Evolutionary conservation across 2,888 invertebrate genomes (phyloP), one percentile per base, ranked within the genome.

Genomic region (Eurois occulta): DNA sequence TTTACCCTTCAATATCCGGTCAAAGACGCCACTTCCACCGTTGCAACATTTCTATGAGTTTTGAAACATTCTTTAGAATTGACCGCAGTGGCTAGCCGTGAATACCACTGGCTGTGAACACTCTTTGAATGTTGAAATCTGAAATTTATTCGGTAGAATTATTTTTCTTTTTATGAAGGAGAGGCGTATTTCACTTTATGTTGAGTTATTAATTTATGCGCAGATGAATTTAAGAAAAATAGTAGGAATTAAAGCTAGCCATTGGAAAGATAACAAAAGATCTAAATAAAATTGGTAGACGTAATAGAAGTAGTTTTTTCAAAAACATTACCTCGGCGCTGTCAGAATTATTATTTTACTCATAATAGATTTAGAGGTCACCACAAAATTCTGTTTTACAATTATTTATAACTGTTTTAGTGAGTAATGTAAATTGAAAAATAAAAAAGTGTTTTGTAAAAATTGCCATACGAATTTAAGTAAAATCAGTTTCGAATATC

Each of bases 1-100:
- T 88, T 91, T 87, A 90, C 88, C 88, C 88, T 90, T 91, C 91
- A 90, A 92, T 92, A 90, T 91, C 91, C 91, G 89, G 85, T 85
- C 83, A 89, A 88, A 90, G 89, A 86, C 83, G 87, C 82, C 79
- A 84, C 87, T 87, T 90, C 90, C 72, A 75, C 75, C 73, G 80
- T 85, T 87, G 88, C 87, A 89, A 81, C 87, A 82, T 87, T 89
- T 87, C 86, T 78, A 80, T 81, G 75, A 86, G 82, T 78, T 87
- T 86, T 86, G 67, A 90, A 91, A 89, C 88, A 87, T 89, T 89
- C 88, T 89, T 89, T 89, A 77, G 85, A 88, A 85, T 85, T 85
- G 87, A 88, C 86, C 86, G 87, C 83, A 75, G 69, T n/a, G 78
- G 72, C 65, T 81, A 60, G 60, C 71, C 77, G 71, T 84, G 81